Base-by-base conservation (phyloP, 2,888 invertebrate species). In the Ormyrus rosae region DNA sequence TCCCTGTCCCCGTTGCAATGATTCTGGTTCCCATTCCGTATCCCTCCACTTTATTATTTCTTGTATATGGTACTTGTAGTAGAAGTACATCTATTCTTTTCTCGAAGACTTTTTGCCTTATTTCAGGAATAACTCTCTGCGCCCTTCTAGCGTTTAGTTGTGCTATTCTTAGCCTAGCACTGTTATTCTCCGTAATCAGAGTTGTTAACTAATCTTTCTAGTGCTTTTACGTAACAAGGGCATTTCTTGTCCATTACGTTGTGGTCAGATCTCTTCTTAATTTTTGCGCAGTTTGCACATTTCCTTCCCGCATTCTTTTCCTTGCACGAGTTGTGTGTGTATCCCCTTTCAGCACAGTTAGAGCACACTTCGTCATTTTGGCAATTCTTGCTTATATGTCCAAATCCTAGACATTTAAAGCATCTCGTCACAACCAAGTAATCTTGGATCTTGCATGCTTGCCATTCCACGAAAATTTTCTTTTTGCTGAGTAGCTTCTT, bases 381-480 rank as follows among this genome's bases (percentile, higher is more conserved):
- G 13, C 82, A 82, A 73, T 74, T 8, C 53, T 81, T n/a, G n/a
- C n/a, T n/a, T n/a, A n/a, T n/a, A n/a, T n/a, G n/a, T n/a, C n/a
- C n/a, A n/a, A n/a, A n/a, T n/a, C n/a, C n/a, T n/a, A n/a, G n/a
- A n/a, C n/a, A n/a, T n/a, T n/a, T n/a, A n/a, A n/a, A n/a, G n/a
- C n/a, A n/a, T n/a, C n/a, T n/a, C n/a, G n/a, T n/a, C n/a, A n/a
- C n/a, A n/a, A n/a, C n/a, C n/a, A n/a, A n/a, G n/a, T n/a, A n/a
- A n/a, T n/a, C n/a, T n/a, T n/a, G n/a, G n/a, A n/a, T n/a, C n/a
- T n/a, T n/a, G n/a, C n/a, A n/a, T n/a, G n/a, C n/a, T n/a, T n/a
- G n/a, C n/a, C n/a, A n/a, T n/a, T n/a, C n/a, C n/a, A 84, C 53
- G 55, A 51, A 83, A 0, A 84, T 45, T 51, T 76, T 80, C 1